Evolutionary conservation across 1,140 invertebrate genomes (phyloP), one percentile per base, ranked within the genome.

Genomic region (Brachionus paranguensis): DNA sequence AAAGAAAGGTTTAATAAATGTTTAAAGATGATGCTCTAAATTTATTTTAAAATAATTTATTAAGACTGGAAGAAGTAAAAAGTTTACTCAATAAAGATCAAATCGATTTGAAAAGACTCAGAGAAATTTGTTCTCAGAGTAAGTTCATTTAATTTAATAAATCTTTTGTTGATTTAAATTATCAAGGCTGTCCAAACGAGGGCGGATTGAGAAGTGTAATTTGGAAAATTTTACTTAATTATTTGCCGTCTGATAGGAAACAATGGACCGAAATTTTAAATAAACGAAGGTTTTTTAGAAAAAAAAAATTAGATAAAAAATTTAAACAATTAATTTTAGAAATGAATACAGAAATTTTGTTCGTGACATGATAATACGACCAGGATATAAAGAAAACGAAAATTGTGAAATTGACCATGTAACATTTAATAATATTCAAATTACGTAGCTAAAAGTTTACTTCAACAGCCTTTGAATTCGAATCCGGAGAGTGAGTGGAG

Each of bases 401-500:
- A 41, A 53, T 70, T 37, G 33, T 29, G 47, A 43, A 45, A 27
- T 83, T 12, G 81, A 83, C 8, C 81, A 83, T 55, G 81, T 83
- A 70, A 72, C 14, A 14, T 20, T 29, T 10, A 2, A 17, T 29
- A 33, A 43, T 41, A 24, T 64, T 41, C 37, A 14, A 41, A 50
- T 6, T 27, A 50, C 53, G 12, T 5, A 27, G 6, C 3, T 47
- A 10, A 24, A 50, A 12, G 11, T 10, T 29, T 50, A 14, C n/a
- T 78, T n/a, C 12, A 5, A 29, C 94, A 98, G 92, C 96, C 96
- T 3, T 88, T 98, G n/a, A 97, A 94, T 89, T 93, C 94, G 24
- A 95, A 95, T 87, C 96, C 96, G 2, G 93, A 95, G 85, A 96
- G 95, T 86, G 93, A 95, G 83, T 99, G 96, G 96, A 93, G 94